Evolutionary conservation across 2,113 vertebrate species (phyloP).

Genomic region (Catharus minimus): DNA sequence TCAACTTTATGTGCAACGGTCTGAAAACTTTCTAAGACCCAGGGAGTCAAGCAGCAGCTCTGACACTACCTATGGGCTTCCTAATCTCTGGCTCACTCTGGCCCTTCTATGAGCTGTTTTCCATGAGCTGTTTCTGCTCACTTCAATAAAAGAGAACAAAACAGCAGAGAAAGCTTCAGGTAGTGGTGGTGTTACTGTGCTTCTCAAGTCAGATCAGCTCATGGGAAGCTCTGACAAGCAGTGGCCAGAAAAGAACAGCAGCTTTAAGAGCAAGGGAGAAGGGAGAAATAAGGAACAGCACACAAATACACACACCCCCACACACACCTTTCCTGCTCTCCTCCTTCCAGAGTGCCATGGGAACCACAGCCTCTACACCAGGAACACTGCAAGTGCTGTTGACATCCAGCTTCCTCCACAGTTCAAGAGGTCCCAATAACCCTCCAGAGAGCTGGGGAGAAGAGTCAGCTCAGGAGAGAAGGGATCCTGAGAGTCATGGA

Average conservation of each 20-base stretch:
- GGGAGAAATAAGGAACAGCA: not conserved
- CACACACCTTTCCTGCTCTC: not conserved
- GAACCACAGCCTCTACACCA: not conserved
- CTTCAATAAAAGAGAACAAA: not conserved
- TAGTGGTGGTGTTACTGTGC: rapidly evolving
- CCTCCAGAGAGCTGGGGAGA: not conserved
- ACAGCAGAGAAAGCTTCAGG: rapidly evolving
- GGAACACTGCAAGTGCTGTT: rapidly evolving
- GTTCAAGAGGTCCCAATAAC: not conserved
- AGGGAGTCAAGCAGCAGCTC: not conserved
- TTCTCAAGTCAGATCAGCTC: not conserved
- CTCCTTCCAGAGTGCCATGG: not conserved
- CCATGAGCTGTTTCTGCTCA: not conserved
- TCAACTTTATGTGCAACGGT: not conserved
- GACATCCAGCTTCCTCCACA: not conserved
- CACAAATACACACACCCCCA: rapidly evolving
- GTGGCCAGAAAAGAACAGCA: not conserved
- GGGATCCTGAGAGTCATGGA: not conserved
- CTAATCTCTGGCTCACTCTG: rapidly evolving
- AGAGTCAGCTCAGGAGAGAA: not conserved
- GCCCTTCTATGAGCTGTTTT: not conserved
- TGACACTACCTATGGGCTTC: no score
- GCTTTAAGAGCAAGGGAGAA: not conserved
- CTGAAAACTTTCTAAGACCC: not conserved
- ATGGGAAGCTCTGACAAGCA: rapidly evolving